Conservation (phyloP, 2,888 invertebrate genomes). For the Sepioteuthis lessoniana region DNA sequence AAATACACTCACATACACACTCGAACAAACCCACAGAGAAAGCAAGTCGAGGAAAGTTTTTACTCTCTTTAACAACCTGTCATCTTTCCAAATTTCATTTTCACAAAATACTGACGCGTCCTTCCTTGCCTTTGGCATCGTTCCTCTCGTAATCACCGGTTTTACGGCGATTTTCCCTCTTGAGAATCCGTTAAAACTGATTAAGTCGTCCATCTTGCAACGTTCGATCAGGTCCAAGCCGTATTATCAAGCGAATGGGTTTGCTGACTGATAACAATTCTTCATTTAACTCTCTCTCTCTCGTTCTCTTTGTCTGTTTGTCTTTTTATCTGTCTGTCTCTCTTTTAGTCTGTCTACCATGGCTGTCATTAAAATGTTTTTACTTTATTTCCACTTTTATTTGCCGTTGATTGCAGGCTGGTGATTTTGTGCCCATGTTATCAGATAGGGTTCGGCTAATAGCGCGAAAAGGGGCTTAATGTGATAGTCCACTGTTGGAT, state of each 20-base stretch:
- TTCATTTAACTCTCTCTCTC: not conserved
- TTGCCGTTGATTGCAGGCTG: not conserved
- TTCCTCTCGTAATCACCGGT: not conserved
- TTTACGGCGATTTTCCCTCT: not conserved
- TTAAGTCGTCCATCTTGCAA: constrained; percentile 23
- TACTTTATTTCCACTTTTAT: not conserved
- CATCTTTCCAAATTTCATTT: constrained; percentile 9
- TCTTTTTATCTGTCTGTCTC: not conserved
- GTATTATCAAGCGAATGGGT: not conserved
- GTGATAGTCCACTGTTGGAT: not conserved
- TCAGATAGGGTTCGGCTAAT: constrained; percentile 23
- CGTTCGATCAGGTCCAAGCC: not conserved
- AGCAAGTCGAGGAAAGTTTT: not conserved
- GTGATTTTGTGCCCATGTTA: not conserved
- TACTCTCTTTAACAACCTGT: constrained; percentile 1
- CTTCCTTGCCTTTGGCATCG: not conserved
- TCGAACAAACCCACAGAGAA: not conserved
- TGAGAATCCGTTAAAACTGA: constrained; percentile 33
- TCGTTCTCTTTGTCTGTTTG: not conserved
- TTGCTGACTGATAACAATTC: constrained; percentile 18
- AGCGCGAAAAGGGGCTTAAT: not conserved
- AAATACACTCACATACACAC: not conserved
- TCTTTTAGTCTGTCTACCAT: not conserved
- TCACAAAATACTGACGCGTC: not conserved
- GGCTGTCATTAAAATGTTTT: not conserved